A percentile compares a stretch with the other conserved stretches of the same genome.
These are phyloP conservation scores for Harpalus rubripes DNA, from an alignment of 2,888 invertebrate genomes.

Conservation along the genomic window DNA sequence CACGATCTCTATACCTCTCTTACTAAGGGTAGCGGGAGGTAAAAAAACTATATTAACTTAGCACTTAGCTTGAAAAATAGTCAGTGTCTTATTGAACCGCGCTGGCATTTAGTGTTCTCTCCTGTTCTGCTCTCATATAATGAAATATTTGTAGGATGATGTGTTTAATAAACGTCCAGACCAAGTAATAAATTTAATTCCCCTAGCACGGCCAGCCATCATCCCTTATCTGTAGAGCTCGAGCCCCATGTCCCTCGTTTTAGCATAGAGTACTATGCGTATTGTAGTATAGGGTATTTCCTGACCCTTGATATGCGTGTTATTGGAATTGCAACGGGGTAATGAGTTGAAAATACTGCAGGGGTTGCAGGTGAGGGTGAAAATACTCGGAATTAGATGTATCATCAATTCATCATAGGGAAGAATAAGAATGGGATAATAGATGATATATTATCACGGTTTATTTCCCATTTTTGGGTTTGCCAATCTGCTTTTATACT, in stretches of 20 bases:
- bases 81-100: not conserved
- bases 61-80: too few species aligned
- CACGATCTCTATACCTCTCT: too few species aligned
- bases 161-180: conserved; percentile 59
- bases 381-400: not conserved
- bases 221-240: conserved; percentile 14
- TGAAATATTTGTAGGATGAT: conserved; percentile 11
- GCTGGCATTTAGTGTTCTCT: not conserved
- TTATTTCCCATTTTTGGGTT: too few species aligned
- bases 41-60: too few species aligned
- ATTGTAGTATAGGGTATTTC: too few species aligned
- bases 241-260: conserved; percentile 16
- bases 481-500: too few species aligned
- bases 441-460: too few species aligned
- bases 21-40: too few species aligned
- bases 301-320: conserved; percentile 59
- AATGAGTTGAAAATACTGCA: conserved; percentile 48
- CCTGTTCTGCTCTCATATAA: not conserved
- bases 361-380: conserved; percentile 12
- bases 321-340: conserved; percentile 56
- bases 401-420: not conserved
- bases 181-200: conserved; percentile 58
- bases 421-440: too few species aligned
- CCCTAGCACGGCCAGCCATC: conserved; percentile 19
- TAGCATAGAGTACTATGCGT: not conserved